Conservation (phyloP, 2,888 invertebrate genomes). For the Drosophila greeni region DNA sequence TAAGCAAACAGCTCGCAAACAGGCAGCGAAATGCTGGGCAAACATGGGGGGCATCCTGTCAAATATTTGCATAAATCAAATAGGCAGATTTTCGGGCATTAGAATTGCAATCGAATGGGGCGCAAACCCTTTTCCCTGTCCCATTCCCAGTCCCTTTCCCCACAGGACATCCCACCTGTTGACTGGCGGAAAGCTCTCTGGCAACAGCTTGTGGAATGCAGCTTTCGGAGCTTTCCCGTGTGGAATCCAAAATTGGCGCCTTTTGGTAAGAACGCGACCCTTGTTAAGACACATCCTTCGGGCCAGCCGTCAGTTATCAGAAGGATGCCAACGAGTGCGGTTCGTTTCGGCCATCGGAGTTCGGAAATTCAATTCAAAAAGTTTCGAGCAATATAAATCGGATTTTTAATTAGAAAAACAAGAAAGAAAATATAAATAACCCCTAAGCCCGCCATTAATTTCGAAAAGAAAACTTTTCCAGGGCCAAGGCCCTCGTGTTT, state of each 20-base stretch:
- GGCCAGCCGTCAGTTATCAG: constrained; percentile 56
- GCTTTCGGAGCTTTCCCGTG: constrained; percentile 62
- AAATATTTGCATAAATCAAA: constrained; percentile 69
- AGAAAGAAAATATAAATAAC: neutral
- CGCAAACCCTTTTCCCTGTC: neutral
- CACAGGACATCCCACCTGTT: constrained; percentile 51
- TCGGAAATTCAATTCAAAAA: constrained; percentile 2
- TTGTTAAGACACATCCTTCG: constrained; percentile 63
- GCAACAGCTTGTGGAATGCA: constrained; percentile 54
- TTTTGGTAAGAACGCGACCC: constrained; percentile 61
- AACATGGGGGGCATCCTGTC: constrained; percentile 34
- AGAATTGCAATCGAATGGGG: constrained; percentile 50
- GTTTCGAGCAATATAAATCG: constrained; percentile 1
- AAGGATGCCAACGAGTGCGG: constrained; percentile 61
- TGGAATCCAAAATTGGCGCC: constrained; percentile 64
- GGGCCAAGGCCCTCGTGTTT: constrained; percentile 1
- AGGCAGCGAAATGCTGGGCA: constrained; percentile 49
- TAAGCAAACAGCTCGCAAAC: constrained; percentile 53
- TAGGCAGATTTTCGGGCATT: constrained; percentile 52
- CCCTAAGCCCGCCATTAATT: neutral
- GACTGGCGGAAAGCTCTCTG: constrained; percentile 31
- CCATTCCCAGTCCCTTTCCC: neutral
- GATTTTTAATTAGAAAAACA: constrained; percentile 5
- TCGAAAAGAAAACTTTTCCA: neutral
- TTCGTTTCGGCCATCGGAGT: constrained; percentile 35